Conservation (phyloP, 2,113 vertebrate genomes). For the Lutjanus erythropterus region DNA sequence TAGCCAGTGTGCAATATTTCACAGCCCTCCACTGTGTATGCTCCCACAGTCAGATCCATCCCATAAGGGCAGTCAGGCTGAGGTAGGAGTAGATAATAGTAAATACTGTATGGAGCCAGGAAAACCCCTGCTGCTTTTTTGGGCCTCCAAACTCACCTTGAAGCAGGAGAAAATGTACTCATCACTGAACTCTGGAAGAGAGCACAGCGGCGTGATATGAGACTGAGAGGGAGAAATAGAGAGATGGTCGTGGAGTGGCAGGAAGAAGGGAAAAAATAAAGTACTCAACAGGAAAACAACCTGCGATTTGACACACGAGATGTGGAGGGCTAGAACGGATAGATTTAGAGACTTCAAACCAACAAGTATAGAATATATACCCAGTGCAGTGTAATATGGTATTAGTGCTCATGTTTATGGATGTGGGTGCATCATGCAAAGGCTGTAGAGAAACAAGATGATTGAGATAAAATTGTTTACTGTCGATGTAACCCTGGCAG, state of each 20-base stretch:
- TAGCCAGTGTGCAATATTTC: conserved; percentile 45
- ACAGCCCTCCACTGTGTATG: conserved; percentile 27
- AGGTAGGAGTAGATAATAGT: conserved; percentile 48
- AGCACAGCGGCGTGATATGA: conserved; percentile 24
- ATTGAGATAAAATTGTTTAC: conserved; percentile 1
- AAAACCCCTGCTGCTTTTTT: conserved; percentile 57
- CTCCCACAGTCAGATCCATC: conserved; percentile 42
- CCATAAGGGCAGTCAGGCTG: conserved; percentile 39
- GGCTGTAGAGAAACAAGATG: conserved; percentile 10
- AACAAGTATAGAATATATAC: neutral
- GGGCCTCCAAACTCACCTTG: conserved; percentile 54
- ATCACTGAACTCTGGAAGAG: conserved; percentile 44
- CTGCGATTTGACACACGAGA: conserved; percentile 27
- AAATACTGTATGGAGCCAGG: conserved; percentile 51
- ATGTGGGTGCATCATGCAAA: neutral
- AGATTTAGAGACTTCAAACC: conserved; percentile 10
- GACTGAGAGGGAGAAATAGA: conserved; percentile 11
- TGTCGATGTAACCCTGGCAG: conserved; percentile 12
- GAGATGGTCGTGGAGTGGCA: conserved; percentile 9
- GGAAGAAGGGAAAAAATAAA: conserved; percentile 24
- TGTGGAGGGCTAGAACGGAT: neutral
- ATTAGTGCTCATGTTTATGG: conserved; percentile 8
- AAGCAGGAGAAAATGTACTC: conserved; percentile 52
- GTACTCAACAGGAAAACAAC: conserved; percentile 37
- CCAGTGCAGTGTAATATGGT: neutral